These are phyloP conservation scores for Barbus barbus DNA, from an alignment of 2,113 vertebrate genomes.

Conservation along the genomic window DNA sequence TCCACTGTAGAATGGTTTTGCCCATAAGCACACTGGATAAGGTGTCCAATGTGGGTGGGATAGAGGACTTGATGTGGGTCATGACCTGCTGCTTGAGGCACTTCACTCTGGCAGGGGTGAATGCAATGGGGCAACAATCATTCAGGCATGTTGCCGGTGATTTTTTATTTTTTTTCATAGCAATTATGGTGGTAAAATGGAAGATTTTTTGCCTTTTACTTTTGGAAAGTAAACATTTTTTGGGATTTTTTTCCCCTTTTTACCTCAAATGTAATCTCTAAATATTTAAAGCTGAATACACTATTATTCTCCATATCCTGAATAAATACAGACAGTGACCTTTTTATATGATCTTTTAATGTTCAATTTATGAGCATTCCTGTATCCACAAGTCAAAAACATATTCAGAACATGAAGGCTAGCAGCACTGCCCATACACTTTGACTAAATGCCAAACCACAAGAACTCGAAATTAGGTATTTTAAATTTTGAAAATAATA, in stretches of 20 bases:
- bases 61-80: slow-evolving; percentile 9
- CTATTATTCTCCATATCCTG: background rate
- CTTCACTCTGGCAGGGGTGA: slow-evolving; percentile 24
- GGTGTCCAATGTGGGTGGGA: slow-evolving; percentile 34
- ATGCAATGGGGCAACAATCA: background rate
- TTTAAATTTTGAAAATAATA: background rate
- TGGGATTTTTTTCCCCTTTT: background rate
- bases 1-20: background rate
- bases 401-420: slow-evolving; percentile 11
- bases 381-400: slow-evolving; percentile 1
- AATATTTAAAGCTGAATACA: background rate
- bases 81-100: slow-evolving; percentile 38
- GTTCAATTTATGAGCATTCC: slow-evolving; percentile 23
- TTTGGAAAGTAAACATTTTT: too few relatives aligned
- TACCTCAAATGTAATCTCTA: background rate
- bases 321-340: background rate
- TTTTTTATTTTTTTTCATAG: background rate
- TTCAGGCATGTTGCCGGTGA: slow-evolving; percentile 21
- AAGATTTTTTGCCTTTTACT: too few relatives aligned
- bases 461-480: background rate
- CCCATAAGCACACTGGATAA: background rate
- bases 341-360: slow-evolving; percentile 8
- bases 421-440: slow-evolving; percentile 34
- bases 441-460: slow-evolving; percentile 21
- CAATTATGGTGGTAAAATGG: background rate